phyloP scores from a whole-genome alignment of 2,797 vertebrate genomes.

The Syndactyla subalaris region DNA sequence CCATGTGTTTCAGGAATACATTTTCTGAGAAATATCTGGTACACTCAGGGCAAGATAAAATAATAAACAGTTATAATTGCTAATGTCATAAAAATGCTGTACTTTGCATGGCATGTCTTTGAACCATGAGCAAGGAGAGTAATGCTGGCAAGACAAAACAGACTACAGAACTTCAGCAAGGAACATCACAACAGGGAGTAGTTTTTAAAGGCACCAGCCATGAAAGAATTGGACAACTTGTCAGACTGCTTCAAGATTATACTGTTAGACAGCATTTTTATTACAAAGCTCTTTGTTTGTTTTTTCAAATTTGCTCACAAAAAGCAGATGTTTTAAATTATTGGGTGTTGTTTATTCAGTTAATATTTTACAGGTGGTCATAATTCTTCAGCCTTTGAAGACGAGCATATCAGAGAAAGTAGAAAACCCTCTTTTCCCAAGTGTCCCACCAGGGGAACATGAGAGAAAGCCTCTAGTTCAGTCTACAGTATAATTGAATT shows the following conservation, averaged over 20 bases:
- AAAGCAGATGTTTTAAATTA: conserved; percentile 27
- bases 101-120: conserved; percentile 47
- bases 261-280: conserved; percentile 13
- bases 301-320: conserved; percentile 28
- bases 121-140: conserved; percentile 25
- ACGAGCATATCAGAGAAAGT: neutral
- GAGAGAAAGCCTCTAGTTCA: neutral
- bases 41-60: neutral
- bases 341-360: neutral
- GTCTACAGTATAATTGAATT: neutral
- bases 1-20: neutral
- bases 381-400: neutral
- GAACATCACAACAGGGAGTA: conserved; percentile 63
- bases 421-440: neutral
- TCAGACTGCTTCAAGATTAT: neutral
- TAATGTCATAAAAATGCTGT: neutral
- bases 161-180: conserved; percentile 64
- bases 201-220: conserved; percentile 55
- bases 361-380: conserved; percentile 35
- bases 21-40: neutral
- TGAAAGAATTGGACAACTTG: conserved; percentile 38
- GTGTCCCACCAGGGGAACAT: neutral
- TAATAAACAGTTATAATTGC: neutral
- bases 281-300: conserved; percentile 45
- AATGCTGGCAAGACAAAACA: conserved; percentile 68